A percentile compares a stretch with the other conserved stretches of the same genome.
phyloP scores from a whole-genome alignment of 2,888 invertebrate species.

The Phengaris arion region DNA sequence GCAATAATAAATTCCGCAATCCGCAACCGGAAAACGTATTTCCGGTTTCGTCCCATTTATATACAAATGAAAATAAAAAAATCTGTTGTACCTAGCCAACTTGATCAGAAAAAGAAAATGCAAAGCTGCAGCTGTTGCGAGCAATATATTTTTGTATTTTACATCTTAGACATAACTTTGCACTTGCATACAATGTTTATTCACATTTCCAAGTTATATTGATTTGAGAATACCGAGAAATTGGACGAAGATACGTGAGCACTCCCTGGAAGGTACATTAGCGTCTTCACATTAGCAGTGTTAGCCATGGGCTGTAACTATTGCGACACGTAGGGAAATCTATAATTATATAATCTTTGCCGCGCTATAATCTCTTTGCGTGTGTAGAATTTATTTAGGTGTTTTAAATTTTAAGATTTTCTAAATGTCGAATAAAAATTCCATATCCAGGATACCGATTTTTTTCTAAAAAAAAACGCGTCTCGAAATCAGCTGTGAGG shows the following conservation, averaged over 20 bases:
- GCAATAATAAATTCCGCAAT: no score
- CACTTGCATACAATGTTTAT: background rate
- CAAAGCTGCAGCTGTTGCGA: no score
- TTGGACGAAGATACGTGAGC: constrained; percentile 29
- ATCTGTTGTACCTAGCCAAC: no score
- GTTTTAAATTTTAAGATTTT: background rate
- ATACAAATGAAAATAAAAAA: no score
- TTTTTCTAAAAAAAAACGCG: no score
- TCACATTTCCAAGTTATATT: background rate
- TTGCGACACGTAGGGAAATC: constrained; percentile 61
- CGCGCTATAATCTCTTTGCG: background rate
- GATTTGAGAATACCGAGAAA: constrained; percentile 14
- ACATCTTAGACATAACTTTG: no score
- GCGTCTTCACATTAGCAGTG: constrained; percentile 69
- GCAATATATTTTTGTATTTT: background rate
- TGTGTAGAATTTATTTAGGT: background rate
- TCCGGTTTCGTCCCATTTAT: no score
- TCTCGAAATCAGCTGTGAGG: no score
- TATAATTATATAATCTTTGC: constrained; percentile 34
- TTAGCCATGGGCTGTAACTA: constrained; percentile 51
- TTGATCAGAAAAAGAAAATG: no score
- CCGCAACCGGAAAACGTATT: no score
- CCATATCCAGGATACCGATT: no score
- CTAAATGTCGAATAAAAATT: no score
- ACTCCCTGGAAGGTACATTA: constrained; percentile 76